A percentile compares a stretch with the other conserved stretches of the same genome.
phyloP scores from a whole-genome alignment of 2,797 vertebrate genomes.

The Brachyrhaphis roseni region DNA sequence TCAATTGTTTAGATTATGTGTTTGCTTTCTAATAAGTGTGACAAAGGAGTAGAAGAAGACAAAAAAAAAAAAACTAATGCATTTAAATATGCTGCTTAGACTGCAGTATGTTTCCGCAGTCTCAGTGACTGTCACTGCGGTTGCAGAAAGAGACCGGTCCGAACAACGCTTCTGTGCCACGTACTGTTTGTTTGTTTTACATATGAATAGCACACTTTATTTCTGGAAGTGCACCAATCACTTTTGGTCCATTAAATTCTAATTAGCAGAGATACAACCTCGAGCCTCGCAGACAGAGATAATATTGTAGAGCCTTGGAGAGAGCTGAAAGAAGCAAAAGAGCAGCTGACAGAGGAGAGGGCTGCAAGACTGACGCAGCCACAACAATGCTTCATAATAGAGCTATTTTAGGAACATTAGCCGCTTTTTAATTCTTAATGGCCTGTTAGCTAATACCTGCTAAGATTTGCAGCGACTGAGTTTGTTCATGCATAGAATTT shows the following conservation, averaged over 20 bases:
- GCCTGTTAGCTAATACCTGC: constrained; percentile 23
- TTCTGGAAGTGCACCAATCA: constrained; percentile 83
- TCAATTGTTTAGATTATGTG: constrained; percentile 79
- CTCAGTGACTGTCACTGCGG: constrained; percentile 66
- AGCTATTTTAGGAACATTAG: constrained; percentile 55
- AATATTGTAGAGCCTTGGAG: constrained; percentile 68
- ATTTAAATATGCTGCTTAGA: constrained; percentile 88
- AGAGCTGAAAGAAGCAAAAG: constrained; percentile 44
- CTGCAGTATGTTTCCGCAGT: constrained; percentile 62
- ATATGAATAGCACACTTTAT: constrained; percentile 82
- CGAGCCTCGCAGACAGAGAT: constrained; percentile 75
- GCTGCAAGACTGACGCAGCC: constrained; percentile 54
- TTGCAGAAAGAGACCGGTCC: constrained; percentile 63
- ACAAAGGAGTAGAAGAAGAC: constrained; percentile 61
- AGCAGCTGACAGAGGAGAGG: constrained; percentile 44
- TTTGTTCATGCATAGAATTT: not conserved
- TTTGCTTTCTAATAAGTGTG: constrained; percentile 78
- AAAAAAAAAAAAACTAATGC: constrained; percentile 81
- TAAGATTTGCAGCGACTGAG: constrained; percentile 21
- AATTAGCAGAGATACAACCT: constrained; percentile 81
- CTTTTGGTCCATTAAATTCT: constrained; percentile 85
- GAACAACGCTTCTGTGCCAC: constrained; percentile 77
- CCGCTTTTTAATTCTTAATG: constrained; percentile 41
- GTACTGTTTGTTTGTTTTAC: constrained; percentile 82
- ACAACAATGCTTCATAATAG: constrained; percentile 68